A percentile compares a stretch with the other conserved stretches of the same genome.
These are phyloP conservation scores for Loxodonta africana DNA, from an alignment of 2,113 vertebrate species.

Conservation along the genomic window DNA sequence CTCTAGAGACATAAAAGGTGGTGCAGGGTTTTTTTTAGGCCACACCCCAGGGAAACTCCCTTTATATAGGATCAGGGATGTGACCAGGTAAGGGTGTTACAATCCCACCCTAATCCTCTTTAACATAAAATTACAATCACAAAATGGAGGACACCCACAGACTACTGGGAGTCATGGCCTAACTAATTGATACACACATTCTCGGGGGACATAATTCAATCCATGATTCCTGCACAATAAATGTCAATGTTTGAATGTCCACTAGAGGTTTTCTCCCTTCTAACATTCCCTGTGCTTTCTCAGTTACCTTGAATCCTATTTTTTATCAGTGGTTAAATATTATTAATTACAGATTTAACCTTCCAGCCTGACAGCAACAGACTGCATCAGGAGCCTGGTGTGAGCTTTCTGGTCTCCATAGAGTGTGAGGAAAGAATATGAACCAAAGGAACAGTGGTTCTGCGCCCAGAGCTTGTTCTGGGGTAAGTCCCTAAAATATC, in stretches of 20 bases:
- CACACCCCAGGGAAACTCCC: too few relatives aligned
- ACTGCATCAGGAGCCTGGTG: background rate
- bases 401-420: constrained; percentile 5
- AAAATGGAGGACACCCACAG: too few relatives aligned
- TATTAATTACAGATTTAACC: constrained; percentile 32
- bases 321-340: constrained; percentile 30
- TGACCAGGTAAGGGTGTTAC: too few relatives aligned
- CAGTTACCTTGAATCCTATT: background rate
- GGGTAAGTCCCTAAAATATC: background rate
- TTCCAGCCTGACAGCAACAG: background rate
- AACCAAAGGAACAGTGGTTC: background rate
- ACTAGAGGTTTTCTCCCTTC: constrained; percentile 5
- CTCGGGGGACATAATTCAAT: too few relatives aligned
- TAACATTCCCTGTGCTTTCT: background rate
- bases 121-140: too few relatives aligned
- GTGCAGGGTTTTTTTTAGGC: too few relatives aligned
- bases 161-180: too few relatives aligned
- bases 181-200: too few relatives aligned
- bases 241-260: background rate
- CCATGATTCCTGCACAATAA: background rate
- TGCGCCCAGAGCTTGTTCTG: background rate
- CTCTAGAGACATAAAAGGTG: too few relatives aligned
- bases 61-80: too few relatives aligned
- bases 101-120: too few relatives aligned
- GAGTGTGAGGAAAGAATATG: background rate